Evolutionary conservation across 2,113 vertebrate genomes (phyloP), one percentile per base, ranked within the genome.

Genomic region (Cavia aperea): DNA sequence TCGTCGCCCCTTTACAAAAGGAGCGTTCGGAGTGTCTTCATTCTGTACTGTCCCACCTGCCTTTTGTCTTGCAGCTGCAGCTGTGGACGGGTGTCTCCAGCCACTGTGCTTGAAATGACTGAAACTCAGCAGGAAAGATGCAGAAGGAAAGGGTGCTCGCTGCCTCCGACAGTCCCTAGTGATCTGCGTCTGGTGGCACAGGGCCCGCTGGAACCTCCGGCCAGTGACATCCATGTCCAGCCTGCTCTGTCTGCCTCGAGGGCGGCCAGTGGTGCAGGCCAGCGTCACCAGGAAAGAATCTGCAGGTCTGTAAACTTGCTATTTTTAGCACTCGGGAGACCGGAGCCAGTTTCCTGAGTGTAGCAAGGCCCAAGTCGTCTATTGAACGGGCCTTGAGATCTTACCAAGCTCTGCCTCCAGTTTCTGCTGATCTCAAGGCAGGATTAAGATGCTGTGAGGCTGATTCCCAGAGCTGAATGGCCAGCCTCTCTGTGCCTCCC

Each of bases 241-340:
- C 66, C 91, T 62, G 14, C 6, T 4, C 92, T 46, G 60, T 65
- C 58, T 54, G 11, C 26, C 56, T 78, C 31, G n/a, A 1, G 0
- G 9, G 78, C 82, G 58, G 83, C 85, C 83, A 29, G 66, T 43
- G 19, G 77, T 10, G 11, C 3, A 85, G 85, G 65, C 72, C 82
- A 91, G 8, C 29, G 93, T 94, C 92, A 77, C 51, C 33, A 90
- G 95, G 66, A 94, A 94, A 94, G 96, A 95, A 94, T 92, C 92
- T 36, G 73, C 92, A 85, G 93, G 94, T 92, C 95, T 83, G 46
- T 66, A 70, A 96, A 94, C 88, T 88, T 5, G 43, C 95, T 96
- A 95, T 96, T 95, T 96, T 96, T 93, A 95, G 95, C 73, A 46
- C 65, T 79, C 19, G 1, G 86, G 66, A 90, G 78, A 92, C 5